Base-by-base conservation (phyloP, 2,113 vertebrate species). In the Cynoglossus semilaevis region DNA sequence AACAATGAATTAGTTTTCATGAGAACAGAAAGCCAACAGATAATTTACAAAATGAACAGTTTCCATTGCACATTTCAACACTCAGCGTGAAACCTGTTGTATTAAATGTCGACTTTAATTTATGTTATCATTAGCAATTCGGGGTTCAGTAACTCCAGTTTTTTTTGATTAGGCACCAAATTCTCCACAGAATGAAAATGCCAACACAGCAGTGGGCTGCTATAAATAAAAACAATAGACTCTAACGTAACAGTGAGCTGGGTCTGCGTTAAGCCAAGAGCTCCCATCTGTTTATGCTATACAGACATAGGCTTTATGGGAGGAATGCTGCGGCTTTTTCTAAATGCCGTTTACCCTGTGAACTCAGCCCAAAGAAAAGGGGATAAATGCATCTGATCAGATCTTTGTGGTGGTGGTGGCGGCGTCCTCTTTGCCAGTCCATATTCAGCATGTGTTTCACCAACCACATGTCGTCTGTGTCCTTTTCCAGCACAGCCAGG, bases 251-350 rank as follows among this genome's bases (percentile, higher is more conserved):
- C 50, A 64, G 69, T 44, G 51, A 75, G 57, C 69, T 4, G 38
- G 42, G 29, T 48, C 35, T 18, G 52, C 41, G 53, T 59, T 22
- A 15, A 49, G 84, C 78, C 77, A 80, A 76, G 63, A 74, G 29
- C 65, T 57, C 16, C 76, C 82, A 86, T 87, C 85, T 85, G 87
- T 88, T 87, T 81, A 82, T 85, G 70, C 77, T 73, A 82, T 86
- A 80, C 67, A 83, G 69, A 78, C 81, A 64, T 44, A 72, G 65
- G 74, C 85, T 85, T 87, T 76, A 65, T 85, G 46, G 51, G 57
- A 86, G 80, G 81, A 90, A 88, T 87, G 82, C 70, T 86, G 83
- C 17, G 84, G 83, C 67, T 85, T 89, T 76, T 35, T 74, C 51
- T 50, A 59, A 71, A 71, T 71, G 46, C 62, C 58, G 47, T 56